phyloP scores from a whole-genome alignment of 2,888 invertebrate species.

The Petrophora chlorosata region DNA sequence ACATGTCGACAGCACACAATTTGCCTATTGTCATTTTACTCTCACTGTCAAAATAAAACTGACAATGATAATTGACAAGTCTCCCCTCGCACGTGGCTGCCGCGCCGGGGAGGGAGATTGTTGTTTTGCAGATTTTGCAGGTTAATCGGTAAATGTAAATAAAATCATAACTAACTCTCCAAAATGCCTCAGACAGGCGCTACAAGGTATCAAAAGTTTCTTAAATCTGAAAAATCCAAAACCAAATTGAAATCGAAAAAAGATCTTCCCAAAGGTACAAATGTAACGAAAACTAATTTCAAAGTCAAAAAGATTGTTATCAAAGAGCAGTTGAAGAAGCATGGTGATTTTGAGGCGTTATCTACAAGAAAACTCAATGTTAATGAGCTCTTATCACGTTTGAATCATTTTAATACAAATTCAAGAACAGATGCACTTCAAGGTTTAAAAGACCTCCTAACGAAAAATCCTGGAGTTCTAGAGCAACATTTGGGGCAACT shows the following conservation, averaged over 20 bases:
- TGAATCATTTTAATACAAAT: conserved; percentile 90
- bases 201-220: conserved; percentile 87
- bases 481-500: conserved; percentile 86
- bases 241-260: conserved; percentile 93
- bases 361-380: conserved; percentile 88
- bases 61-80: too few species aligned
- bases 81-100: too few species aligned
- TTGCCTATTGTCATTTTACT: too few species aligned
- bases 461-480: conserved; percentile 61
- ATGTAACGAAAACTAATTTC: conserved; percentile 94
- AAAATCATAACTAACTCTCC: too few species aligned
- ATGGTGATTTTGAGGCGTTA: conserved; percentile 80
- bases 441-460: conserved; percentile 83
- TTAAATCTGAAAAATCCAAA: conserved; percentile 94
- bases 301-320: conserved; percentile 95
- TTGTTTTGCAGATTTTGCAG: too few species aligned
- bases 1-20: too few species aligned
- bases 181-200: conserved; percentile 77
- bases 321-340: conserved; percentile 87
- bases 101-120: too few species aligned
- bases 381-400: conserved; percentile 87
- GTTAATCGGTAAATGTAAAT: too few species aligned
- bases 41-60: too few species aligned
- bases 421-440: conserved; percentile 86
- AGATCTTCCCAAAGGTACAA: conserved; percentile 92